Conservation (phyloP, 2,797 vertebrate species). For the Varecia variegata region DNA sequence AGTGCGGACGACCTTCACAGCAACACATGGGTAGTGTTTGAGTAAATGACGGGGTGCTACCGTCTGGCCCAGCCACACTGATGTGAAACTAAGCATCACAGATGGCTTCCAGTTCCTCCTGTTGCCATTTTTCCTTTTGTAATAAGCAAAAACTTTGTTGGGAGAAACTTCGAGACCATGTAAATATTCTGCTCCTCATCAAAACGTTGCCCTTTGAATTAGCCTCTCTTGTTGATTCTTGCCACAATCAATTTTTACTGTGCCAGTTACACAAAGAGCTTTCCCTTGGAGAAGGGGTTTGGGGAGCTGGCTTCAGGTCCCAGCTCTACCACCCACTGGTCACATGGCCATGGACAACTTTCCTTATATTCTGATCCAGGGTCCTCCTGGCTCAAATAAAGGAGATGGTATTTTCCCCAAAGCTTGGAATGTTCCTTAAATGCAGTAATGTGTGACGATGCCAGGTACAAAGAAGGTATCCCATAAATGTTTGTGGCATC, state of each 20-base stretch:
- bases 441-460: neutral
- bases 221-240: neutral
- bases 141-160: neutral
- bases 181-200: neutral
- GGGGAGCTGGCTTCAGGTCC: neutral
- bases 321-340: neutral
- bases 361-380: fast-evolving
- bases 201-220: too few relatives aligned
- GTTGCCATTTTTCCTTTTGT: neutral
- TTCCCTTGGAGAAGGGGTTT: neutral
- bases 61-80: neutral
- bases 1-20: neutral
- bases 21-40: neutral
- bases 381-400: neutral
- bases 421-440: neutral
- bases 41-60: too few relatives aligned
- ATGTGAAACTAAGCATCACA: neutral
- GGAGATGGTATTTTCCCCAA: neutral
- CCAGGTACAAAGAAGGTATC: neutral
- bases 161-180: neutral
- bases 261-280: neutral
- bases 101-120: neutral
- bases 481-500: neutral
- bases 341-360: neutral
- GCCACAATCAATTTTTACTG: neutral